Conservation (phyloP, 2,888 invertebrate species). For the Lathronympha strigana region DNA sequence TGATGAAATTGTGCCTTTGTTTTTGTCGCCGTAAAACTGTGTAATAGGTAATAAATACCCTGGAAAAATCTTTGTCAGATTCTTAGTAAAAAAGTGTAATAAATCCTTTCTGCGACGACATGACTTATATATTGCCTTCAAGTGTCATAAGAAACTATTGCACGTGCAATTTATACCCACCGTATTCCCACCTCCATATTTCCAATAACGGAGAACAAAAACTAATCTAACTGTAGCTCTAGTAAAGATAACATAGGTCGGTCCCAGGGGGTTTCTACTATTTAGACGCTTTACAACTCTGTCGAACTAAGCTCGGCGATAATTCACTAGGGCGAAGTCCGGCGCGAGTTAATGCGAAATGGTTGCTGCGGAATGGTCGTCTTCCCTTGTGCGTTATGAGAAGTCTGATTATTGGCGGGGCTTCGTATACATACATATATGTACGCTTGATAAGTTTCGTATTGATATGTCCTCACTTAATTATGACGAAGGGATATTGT, state of each 20-base stretch:
- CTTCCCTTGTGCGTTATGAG: conserved; percentile 30
- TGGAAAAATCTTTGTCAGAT: too few relatives aligned
- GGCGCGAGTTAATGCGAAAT: conserved; percentile 36
- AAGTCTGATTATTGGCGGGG: conserved; percentile 29
- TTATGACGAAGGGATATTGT: conserved; percentile 6
- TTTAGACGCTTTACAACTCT: conserved; percentile 45
- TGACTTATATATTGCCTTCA: conserved; percentile 8
- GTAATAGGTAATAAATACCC: too few relatives aligned
- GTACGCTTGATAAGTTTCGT: background rate
- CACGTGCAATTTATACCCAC: conserved; percentile 35
- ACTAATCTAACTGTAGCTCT: conserved; percentile 44
- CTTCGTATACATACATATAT: conserved; percentile 21
- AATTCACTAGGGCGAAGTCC: conserved; percentile 34
- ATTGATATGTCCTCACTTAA: conserved; percentile 26
- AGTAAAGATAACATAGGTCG: conserved; percentile 44
- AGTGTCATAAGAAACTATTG: conserved; percentile 23
- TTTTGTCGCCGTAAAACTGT: too few relatives aligned
- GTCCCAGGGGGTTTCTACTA: conserved; percentile 40
- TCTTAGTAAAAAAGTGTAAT: background rate
- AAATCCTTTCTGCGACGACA: conserved; percentile 20
- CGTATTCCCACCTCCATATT: conserved; percentile 33
- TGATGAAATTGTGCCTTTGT: too few relatives aligned
- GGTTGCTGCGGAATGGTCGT: conserved; percentile 34
- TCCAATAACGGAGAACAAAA: conserved; percentile 43
- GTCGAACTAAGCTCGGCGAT: conserved; percentile 41